Percentiles rank a stretch among this genome's conserved stretches.
Conservation (phyloP, 2,797 vertebrate species). For the Telmatherina bonti region DNA sequence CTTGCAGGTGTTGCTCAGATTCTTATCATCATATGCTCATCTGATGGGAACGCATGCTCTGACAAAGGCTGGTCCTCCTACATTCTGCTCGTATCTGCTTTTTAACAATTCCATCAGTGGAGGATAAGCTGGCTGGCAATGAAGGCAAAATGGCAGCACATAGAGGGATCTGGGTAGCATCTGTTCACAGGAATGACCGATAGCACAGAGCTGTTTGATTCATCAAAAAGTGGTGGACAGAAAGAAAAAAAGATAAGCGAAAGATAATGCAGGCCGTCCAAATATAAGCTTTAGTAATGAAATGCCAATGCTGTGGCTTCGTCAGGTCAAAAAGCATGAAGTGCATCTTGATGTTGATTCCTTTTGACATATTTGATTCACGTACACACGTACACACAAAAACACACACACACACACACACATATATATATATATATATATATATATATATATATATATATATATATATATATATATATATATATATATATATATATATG, state of each 20-base stretch:
- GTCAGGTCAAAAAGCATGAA: slow-evolving; percentile 45
- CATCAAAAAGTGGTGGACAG: slow-evolving; percentile 62
- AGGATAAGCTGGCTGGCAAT: slow-evolving; percentile 79
- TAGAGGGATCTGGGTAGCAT: slow-evolving; percentile 76
- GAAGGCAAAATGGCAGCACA: slow-evolving; percentile 75
- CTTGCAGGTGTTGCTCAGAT: slow-evolving; percentile 80
- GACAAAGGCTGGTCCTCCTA: slow-evolving; percentile 78
- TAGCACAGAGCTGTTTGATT: slow-evolving; percentile 74
- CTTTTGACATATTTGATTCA: neutral
- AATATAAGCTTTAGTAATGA: slow-evolving; percentile 39
- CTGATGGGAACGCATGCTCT: slow-evolving; percentile 78
- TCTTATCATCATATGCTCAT: slow-evolving; percentile 77
- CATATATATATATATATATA: no score
- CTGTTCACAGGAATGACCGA: slow-evolving; percentile 75
- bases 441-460: no score
- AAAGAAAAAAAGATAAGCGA: slow-evolving; percentile 55
- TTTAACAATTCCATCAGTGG: slow-evolving; percentile 85
- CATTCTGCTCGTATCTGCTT: slow-evolving; percentile 81
- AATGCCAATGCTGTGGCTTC: slow-evolving; percentile 53
- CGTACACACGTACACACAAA: no score
- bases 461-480: no score
- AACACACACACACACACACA: no score
- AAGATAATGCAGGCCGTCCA: slow-evolving; percentile 57
- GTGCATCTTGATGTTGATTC: slow-evolving; percentile 48
- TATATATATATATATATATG: no score